Percentiles rank a stretch among this genome's conserved stretches.
Evolutionary conservation across 2,888 invertebrate species (phyloP).

Genomic region (Dryomyza anilis): DNA sequence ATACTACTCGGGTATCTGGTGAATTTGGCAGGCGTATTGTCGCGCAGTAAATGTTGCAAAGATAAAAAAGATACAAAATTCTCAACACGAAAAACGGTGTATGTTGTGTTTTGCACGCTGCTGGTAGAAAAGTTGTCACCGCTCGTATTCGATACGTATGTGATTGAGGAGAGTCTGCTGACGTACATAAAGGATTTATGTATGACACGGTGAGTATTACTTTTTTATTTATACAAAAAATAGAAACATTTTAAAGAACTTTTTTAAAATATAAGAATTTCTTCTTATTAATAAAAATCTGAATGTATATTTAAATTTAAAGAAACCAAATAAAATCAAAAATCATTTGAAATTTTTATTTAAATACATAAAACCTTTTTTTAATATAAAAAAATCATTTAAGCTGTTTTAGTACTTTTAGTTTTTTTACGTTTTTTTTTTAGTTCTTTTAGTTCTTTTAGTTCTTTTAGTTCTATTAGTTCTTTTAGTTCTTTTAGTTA

Average conservation of each 20-base stretch:
- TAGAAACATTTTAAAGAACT: no score
- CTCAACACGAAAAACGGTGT: slow-evolving; percentile 63
- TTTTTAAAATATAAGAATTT: no score
- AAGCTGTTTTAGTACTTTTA: no score
- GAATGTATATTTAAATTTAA: neutral
- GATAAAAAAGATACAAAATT: slow-evolving; percentile 38
- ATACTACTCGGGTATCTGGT: slow-evolving; percentile 52
- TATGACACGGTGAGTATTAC: slow-evolving; percentile 40
- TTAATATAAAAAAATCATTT: no score
- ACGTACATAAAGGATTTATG: slow-evolving; percentile 57
- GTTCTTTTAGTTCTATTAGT: no score
- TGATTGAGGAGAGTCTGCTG: slow-evolving; percentile 73
- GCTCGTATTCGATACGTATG: slow-evolving; percentile 69
- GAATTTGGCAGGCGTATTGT: slow-evolving; percentile 53
- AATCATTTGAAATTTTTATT: neutral
- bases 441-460: no score
- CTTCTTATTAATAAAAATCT: neutral
- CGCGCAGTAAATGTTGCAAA: slow-evolving; percentile 46
- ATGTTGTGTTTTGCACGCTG: slow-evolving; percentile 64
- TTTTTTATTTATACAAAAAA: neutral
- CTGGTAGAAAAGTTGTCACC: slow-evolving; percentile 69
- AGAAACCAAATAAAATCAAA: neutral
- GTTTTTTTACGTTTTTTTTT: no score
- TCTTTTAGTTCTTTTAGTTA: no score
- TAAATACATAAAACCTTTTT: no score